Conservation (phyloP, 1,140 invertebrate genomes). For the Temnothorax curvispinosus region DNA sequence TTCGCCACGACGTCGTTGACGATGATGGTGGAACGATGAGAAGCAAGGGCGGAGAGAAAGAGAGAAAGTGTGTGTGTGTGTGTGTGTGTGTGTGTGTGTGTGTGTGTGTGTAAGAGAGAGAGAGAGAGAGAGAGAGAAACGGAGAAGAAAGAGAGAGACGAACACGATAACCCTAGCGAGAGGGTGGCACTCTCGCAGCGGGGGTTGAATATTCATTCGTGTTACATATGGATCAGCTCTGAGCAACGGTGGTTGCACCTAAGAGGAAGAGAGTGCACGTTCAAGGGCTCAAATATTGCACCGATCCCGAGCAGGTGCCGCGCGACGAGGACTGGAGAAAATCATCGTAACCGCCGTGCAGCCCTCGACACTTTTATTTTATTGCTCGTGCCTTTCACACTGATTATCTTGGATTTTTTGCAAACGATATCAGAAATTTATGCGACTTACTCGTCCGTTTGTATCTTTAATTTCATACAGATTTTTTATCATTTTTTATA, state of each 20-base stretch:
- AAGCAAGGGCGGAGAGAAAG: background rate
- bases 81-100: background rate
- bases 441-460: slow-evolving; percentile 5
- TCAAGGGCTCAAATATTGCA: slow-evolving; percentile 73
- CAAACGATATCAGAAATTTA: slow-evolving; percentile 37
- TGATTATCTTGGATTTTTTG: slow-evolving; percentile 41
- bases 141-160: background rate
- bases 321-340: slow-evolving; percentile 22
- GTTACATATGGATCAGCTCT: slow-evolving; percentile 85
- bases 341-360: slow-evolving; percentile 34
- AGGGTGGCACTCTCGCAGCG: slow-evolving; percentile 67
- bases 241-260: slow-evolving; percentile 72
- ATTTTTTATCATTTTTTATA: slow-evolving; percentile 10
- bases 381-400: slow-evolving; percentile 17
- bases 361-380: slow-evolving; percentile 29
- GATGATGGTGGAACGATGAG: slow-evolving; percentile 52
- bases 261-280: slow-evolving; percentile 66
- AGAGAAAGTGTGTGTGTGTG: background rate
- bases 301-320: slow-evolving; percentile 42
- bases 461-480: slow-evolving; percentile 7
- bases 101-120: background rate
- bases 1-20: slow-evolving; percentile 67
- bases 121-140: slow-evolving; percentile 20
- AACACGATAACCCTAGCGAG: slow-evolving; percentile 26
- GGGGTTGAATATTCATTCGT: slow-evolving; percentile 85